Conservation (phyloP, 92 coral and sea anemone species). For the Phenganax subtilis region DNA sequence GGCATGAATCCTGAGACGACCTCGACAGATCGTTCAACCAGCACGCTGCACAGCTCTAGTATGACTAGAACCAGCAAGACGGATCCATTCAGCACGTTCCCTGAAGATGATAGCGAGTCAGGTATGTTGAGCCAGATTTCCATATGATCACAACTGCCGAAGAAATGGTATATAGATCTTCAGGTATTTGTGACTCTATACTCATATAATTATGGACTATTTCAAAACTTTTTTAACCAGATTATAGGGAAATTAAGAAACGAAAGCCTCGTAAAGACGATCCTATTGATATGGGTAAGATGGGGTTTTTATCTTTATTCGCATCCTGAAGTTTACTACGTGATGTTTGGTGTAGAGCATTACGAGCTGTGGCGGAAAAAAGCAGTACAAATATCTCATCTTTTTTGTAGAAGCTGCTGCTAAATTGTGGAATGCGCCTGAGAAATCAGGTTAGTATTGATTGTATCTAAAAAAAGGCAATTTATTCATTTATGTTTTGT, state of each 20-base stretch:
- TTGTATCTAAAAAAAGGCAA: background rate
- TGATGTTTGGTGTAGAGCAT: too few relatives aligned
- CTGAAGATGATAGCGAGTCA: conserved; percentile 35
- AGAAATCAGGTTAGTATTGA: conserved; percentile 72
- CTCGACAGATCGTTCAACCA: conserved; percentile 83
- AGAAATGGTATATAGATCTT: too few relatives aligned
- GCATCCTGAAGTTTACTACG: background rate
- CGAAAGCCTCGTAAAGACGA: conserved; percentile 36
- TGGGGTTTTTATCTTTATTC: background rate
- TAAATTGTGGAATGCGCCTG: conserved; percentile 96
- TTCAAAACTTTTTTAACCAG: conserved; percentile 1
- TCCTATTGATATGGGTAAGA: conserved; percentile 40
- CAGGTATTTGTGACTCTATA: too few relatives aligned
- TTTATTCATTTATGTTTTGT: background rate
- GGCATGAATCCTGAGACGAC: conserved; percentile 60
- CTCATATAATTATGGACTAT: background rate
- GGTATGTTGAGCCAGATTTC: background rate
- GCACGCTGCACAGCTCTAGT: conserved; percentile 72
- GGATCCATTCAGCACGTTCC: conserved; percentile 58
- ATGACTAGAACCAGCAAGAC: conserved; percentile 65
- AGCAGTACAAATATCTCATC: background rate
- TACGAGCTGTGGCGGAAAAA: too few relatives aligned
- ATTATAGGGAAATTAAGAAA: conserved; percentile 17
- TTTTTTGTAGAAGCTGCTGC: conserved; percentile 64
- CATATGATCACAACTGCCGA: background rate